A percentile compares a stretch with the other conserved stretches of the same genome.
phyloP scores from a whole-genome alignment of 2,888 invertebrate species.

The Polyommatus icarus region DNA sequence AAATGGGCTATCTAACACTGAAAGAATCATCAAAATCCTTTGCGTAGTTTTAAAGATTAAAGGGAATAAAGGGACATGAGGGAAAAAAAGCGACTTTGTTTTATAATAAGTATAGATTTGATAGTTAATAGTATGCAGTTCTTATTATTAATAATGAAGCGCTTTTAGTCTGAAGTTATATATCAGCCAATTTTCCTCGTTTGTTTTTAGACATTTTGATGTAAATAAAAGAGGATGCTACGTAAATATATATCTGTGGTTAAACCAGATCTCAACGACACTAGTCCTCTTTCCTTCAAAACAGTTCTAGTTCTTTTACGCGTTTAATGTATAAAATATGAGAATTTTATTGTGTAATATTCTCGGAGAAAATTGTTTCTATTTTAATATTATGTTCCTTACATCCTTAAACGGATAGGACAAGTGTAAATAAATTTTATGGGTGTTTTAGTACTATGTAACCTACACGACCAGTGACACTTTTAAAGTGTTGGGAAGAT shows the following conservation, averaged over 20 bases:
- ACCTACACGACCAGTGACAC: neutral
- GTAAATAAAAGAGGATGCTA: neutral
- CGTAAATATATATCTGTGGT: neutral
- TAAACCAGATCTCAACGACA: neutral
- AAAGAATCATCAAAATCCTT: too few relatives aligned
- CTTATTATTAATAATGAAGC: neutral
- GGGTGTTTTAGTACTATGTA: slow-evolving; percentile 11
- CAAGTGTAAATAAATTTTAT: slow-evolving; percentile 24
- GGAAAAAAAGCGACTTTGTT: too few relatives aligned
- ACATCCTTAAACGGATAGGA: slow-evolving; percentile 3
- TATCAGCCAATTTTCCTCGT: neutral
- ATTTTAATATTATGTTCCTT: slow-evolving; percentile 8
- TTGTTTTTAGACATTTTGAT: neutral
- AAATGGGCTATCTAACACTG: too few relatives aligned
- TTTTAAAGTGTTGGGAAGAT: neutral
- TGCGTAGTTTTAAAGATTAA: too few relatives aligned
- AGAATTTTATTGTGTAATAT: slow-evolving; percentile 15
- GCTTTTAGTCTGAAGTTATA: neutral
- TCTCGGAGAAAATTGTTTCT: slow-evolving; percentile 21
- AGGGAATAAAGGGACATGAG: too few relatives aligned
- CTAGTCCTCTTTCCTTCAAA: neutral
- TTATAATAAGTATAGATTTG: too few relatives aligned
- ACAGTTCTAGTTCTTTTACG: slow-evolving; percentile 17
- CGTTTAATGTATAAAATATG: neutral
- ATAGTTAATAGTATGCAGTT: neutral